Evolutionary conservation across 2,113 vertebrate species (phyloP).

Genomic region (Sakesphorus luctuosus): DNA sequence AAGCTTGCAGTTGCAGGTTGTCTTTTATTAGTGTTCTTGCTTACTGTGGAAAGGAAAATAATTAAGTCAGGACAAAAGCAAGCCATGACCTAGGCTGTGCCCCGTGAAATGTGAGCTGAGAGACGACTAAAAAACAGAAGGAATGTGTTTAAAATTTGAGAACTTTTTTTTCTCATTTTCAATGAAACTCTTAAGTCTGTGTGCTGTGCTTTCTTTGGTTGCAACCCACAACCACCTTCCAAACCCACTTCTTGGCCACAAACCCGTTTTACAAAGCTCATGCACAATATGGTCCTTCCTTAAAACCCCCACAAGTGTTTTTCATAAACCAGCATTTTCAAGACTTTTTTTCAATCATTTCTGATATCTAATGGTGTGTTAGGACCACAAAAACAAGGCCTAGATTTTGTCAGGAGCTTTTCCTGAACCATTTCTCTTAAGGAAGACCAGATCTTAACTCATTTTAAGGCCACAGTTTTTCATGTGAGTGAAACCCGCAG

Average conservation of each 20-base stretch:
- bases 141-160: background rate
- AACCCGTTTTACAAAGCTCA: accelerated
- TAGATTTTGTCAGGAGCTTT: background rate
- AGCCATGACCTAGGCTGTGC: background rate
- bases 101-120: background rate
- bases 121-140: background rate
- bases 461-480: background rate
- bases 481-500: background rate
- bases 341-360: background rate
- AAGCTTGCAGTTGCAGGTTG: accelerated
- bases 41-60: background rate
- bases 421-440: background rate
- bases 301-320: background rate
- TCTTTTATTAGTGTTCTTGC: background rate
- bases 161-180: background rate
- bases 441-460: background rate
- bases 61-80: background rate
- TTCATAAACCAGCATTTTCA: background rate
- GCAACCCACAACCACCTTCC: background rate
- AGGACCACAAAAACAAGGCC: background rate
- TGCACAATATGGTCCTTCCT: background rate
- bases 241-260: background rate
- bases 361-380: background rate
- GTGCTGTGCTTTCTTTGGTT: background rate
- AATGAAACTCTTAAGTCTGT: accelerated